Evolutionary conservation across 2,797 vertebrate genomes (phyloP).

Genomic region (Syngnathus rostellatus): DNA sequence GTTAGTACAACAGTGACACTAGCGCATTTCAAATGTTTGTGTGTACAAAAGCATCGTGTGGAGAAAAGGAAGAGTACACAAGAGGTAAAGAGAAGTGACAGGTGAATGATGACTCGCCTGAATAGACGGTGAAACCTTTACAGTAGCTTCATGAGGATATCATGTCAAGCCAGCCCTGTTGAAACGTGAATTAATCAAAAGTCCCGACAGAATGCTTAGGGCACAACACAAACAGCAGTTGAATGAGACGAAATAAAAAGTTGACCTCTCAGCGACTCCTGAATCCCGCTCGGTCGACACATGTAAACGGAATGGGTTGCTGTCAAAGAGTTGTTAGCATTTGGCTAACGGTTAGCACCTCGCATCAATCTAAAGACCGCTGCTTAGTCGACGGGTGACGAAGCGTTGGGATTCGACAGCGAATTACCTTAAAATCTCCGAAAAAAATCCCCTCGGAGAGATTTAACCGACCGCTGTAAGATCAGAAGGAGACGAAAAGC

Average conservation of each 20-base stretch:
- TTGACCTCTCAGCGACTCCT: conserved; percentile 32
- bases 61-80: neutral
- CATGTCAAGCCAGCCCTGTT: neutral
- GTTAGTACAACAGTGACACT: neutral
- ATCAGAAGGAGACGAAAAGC: conserved; percentile 15
- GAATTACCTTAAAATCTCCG: neutral
- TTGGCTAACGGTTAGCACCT: conserved; percentile 32
- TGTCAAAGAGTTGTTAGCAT: conserved; percentile 49
- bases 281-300: conserved; percentile 11
- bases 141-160: neutral
- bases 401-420: neutral
- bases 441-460: neutral
- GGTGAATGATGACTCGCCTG: neutral
- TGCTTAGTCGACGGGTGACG: neutral
- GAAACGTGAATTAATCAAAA: neutral
- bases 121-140: neutral
- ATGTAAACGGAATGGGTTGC: conserved; percentile 26
- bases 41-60: neutral
- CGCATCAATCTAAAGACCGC: neutral
- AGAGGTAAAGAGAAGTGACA: neutral
- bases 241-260: neutral
- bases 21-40: neutral
- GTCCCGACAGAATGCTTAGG: neutral
- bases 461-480: neutral
- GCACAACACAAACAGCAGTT: neutral